phyloP scores from a whole-genome alignment of 92 coral and sea anemone species.

The Zoanthus solanderi region DNA sequence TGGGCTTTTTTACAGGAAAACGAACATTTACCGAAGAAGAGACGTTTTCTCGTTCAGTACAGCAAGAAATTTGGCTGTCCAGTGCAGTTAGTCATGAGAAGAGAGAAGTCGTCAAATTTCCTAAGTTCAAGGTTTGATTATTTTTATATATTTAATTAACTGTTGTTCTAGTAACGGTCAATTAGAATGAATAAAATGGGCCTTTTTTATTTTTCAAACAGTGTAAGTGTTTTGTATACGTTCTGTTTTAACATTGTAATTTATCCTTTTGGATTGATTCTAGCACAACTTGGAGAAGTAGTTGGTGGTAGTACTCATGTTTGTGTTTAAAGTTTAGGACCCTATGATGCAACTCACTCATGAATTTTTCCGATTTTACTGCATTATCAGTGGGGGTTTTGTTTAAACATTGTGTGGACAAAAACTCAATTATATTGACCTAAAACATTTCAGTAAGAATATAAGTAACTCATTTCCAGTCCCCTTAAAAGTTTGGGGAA shows the following conservation, averaged over 20 bases:
- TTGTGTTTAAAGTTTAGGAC: too few relatives aligned
- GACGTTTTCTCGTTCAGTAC: neutral
- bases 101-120: neutral
- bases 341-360: too few relatives aligned
- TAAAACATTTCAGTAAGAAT: too few relatives aligned
- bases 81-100: neutral
- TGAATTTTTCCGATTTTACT: too few relatives aligned
- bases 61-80: constrained; percentile 8
- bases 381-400: too few relatives aligned
- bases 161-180: neutral
- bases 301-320: too few relatives aligned
- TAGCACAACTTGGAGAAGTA: neutral
- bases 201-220: neutral
- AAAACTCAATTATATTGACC: too few relatives aligned
- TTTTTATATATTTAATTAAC: neutral
- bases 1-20: neutral
- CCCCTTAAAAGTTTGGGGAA: too few relatives aligned
- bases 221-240: neutral
- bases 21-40: neutral
- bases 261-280: neutral
- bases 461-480: too few relatives aligned
- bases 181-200: neutral
- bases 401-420: too few relatives aligned
- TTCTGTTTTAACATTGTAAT: neutral
- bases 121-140: constrained; percentile 1